Evolutionary conservation across 2,797 vertebrate species (phyloP).

Genomic region (Gymnothorax javanicus): DNA sequence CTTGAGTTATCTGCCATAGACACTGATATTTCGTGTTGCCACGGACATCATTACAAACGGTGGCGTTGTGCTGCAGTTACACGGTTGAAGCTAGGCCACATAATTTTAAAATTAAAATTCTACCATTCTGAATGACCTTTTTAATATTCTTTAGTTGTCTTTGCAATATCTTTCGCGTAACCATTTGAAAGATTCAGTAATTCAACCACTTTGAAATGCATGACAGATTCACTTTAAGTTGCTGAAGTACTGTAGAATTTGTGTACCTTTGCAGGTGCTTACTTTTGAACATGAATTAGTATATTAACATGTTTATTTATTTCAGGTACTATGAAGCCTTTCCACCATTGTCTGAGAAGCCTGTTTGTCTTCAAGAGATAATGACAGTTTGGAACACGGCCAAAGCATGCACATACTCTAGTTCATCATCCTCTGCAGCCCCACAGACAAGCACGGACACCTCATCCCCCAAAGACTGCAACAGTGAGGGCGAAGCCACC

Average conservation of each 20-base stretch:
- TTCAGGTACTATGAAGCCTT: slow-evolving; percentile 99
- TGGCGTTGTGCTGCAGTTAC: too few species aligned
- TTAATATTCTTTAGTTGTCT: too few species aligned
- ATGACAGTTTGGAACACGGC: slow-evolving; percentile 99
- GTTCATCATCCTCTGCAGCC: slow-evolving; percentile 93
- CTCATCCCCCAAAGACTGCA: slow-evolving; percentile 96
- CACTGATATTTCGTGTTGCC: too few species aligned
- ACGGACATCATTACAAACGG: too few species aligned
- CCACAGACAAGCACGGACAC: slow-evolving; percentile 97
- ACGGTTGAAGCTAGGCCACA: too few species aligned
- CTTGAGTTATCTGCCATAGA: too few species aligned
- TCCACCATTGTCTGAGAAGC: slow-evolving; percentile 95
- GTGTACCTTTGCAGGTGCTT: neutral
- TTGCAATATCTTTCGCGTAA: too few species aligned
- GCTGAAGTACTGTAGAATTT: neutral
- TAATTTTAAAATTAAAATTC: too few species aligned
- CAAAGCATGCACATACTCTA: slow-evolving; percentile 88
- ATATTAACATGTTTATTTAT: slow-evolving; percentile 14
- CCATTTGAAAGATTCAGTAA: too few species aligned
- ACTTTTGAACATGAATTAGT: neutral
- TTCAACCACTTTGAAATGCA: too few species aligned
- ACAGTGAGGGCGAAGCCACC: slow-evolving; percentile 86
- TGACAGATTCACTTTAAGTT: neutral
- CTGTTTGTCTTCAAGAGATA: slow-evolving; percentile 98
- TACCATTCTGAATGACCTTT: too few species aligned